Evolutionary conservation across 2,797 vertebrate genomes (phyloP).

Genomic region (Manis crassicaudata): DNA sequence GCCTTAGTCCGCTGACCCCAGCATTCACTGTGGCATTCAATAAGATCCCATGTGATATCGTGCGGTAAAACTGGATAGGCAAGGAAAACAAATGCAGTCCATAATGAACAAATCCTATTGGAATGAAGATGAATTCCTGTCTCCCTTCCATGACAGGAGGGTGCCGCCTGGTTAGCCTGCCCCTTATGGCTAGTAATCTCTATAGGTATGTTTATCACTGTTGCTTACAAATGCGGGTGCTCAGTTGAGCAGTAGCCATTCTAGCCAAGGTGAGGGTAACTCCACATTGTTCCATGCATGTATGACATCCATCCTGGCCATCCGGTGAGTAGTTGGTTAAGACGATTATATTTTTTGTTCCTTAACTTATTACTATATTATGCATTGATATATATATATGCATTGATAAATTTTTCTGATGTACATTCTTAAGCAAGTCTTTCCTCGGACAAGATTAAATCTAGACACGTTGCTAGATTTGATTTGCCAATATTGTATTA

Average conservation of each 20-base stretch:
- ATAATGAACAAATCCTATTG: not conserved
- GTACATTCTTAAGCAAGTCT: conserved; percentile 65
- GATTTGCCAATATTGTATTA: conserved; percentile 82
- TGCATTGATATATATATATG: not conserved
- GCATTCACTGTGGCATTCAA: not conserved
- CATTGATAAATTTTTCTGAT: conserved; percentile 19
- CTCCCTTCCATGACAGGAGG: not conserved
- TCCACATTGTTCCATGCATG: accelerated
- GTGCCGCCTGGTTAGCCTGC: not conserved
- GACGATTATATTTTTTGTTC: conserved; percentile 30
- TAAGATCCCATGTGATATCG: not conserved
- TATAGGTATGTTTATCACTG: not conserved
- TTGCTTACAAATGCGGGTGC: no score
- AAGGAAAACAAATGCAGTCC: not conserved
- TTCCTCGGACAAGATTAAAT: conserved; percentile 76
- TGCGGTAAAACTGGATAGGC: not conserved
- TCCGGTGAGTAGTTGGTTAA: not conserved
- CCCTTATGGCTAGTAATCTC: not conserved
- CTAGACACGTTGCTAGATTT: conserved; percentile 69
- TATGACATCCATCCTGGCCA: not conserved
- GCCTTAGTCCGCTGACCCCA: not conserved
- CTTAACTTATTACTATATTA: conserved; percentile 39
- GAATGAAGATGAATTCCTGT: not conserved
- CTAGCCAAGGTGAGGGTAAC: not conserved
- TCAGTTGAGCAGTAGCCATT: no score